Evolutionary conservation across 2,113 vertebrate genomes (phyloP), one percentile per base, ranked within the genome.

Genomic region (Notiomystis cincta): DNA sequence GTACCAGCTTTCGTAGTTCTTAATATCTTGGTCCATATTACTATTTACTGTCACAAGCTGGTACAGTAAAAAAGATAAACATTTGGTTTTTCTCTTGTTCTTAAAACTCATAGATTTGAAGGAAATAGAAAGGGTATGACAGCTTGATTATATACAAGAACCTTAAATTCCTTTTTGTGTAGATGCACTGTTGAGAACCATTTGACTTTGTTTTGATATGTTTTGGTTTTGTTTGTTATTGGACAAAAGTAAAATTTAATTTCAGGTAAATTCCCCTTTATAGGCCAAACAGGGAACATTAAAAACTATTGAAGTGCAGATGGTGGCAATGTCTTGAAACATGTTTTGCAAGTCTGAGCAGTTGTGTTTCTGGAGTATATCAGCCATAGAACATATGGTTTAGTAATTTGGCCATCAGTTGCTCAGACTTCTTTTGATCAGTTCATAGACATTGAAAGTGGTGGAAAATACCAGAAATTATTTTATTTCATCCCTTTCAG

Each of bases 361-460:
- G 40, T 42, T 79, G 20, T 0, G 1, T 3, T 45, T 75, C n/a
- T 79, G 38, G 47, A 79, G 28, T 10, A 4, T 50, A 23, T 25
- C 1, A 6, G 9, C 31, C 5, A 2, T 15, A 35, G 65, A 60
- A 48, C 1, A 3, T 48, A 15, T 1, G 4, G 25, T 53, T 65
- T 9, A 57, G 17, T 65, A 48, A 35, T n/a, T 27, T 50, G 42
- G 25, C 31, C 14, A 5, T 81, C n/a, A 21, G 37, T 61, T 82
- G 37, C 61, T 89, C 76, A 67, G 57, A 21, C 21, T 25, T 57
- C 12, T 64, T 87, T 61, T 67, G 15, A 33, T 86, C 21, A 47
- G 8, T 79, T 82, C 28, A 11, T 7, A 67, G 53, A 22, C 30
- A 37, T 5, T 56, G n/a, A 20, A 72, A 35, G n/a, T 56, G 33